Percentiles rank a stretch among this genome's conserved stretches.
Evolutionary conservation across 2,113 vertebrate species (phyloP).

Genomic region (Callipepla californica): DNA sequence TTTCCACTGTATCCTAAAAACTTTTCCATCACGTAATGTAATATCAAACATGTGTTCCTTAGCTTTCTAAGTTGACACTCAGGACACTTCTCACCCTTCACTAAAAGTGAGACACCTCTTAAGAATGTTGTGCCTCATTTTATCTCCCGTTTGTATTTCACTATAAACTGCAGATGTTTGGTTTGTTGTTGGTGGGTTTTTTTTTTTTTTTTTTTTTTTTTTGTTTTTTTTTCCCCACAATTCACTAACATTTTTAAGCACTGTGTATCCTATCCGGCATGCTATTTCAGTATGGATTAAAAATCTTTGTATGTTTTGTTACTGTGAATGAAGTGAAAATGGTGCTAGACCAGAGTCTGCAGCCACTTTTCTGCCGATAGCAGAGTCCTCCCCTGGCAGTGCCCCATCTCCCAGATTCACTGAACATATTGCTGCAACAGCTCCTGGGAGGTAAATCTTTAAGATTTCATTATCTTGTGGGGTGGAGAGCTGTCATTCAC

Average conservation of each 20-base stretch:
- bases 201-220: too few relatives aligned
- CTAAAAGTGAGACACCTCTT: neutral
- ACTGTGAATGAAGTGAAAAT: slow-evolving; percentile 14
- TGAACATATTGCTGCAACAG: neutral
- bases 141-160: neutral
- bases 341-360: slow-evolving; percentile 25
- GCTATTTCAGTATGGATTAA: neutral
- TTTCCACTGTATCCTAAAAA: neutral
- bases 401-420: neutral
- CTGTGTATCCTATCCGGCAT: neutral
- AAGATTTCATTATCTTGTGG: neutral
- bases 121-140: neutral
- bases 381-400: neutral
- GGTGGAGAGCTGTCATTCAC: neutral
- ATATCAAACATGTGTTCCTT: neutral
- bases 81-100: neutral
- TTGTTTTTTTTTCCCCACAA: too few relatives aligned
- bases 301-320: slow-evolving; percentile 1
- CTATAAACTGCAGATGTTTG: neutral
- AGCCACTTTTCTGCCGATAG: neutral
- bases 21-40: neutral
- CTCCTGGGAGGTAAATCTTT: slow-evolving; percentile 64
- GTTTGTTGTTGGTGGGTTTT: too few relatives aligned
- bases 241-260: neutral
- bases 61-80: neutral